Evolutionary conservation across 2,113 vertebrate genomes (phyloP).

Genomic region (Nesogale talazaci): DNA sequence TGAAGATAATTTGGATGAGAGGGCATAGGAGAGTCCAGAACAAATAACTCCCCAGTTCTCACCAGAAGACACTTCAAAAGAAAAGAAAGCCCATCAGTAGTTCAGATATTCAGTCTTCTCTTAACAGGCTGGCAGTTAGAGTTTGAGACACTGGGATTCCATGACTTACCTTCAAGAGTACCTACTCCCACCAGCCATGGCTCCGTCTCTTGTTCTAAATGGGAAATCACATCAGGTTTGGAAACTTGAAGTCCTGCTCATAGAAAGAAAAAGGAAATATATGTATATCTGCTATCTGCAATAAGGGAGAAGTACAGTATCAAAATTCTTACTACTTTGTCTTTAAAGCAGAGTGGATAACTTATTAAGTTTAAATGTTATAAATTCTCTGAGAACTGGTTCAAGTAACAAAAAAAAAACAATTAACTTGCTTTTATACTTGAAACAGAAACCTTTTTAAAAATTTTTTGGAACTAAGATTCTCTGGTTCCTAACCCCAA

Average conservation of each 20-base stretch:
- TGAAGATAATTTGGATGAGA: not conserved
- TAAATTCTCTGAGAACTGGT: not conserved
- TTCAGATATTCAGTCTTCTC: not conserved
- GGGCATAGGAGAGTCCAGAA: not conserved
- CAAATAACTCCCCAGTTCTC: not conserved
- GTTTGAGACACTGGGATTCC: too few species aligned
- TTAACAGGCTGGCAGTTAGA: not conserved
- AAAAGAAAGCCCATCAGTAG: not conserved
- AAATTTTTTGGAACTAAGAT: slow-evolving; percentile 11
- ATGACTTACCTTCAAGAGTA: slow-evolving; percentile 54
- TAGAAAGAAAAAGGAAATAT: not conserved
- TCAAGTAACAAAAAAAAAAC: not conserved
- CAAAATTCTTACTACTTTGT: not conserved
- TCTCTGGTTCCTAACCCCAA: not conserved
- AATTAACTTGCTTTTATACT: not conserved
- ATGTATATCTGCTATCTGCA: not conserved
- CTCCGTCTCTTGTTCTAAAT: slow-evolving; percentile 78
- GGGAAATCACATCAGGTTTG: slow-evolving; percentile 80
- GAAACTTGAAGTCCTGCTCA: slow-evolving; percentile 76
- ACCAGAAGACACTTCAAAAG: not conserved
- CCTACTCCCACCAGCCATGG: slow-evolving; percentile 61
- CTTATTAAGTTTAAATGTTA: not conserved
- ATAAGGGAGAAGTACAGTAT: not conserved
- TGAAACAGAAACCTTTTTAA: slow-evolving; percentile 26
- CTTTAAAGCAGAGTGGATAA: not conserved